These are phyloP conservation scores for Galemys pyrenaicus DNA, from an alignment of 2,113 vertebrate species.

Conservation along the genomic window DNA sequence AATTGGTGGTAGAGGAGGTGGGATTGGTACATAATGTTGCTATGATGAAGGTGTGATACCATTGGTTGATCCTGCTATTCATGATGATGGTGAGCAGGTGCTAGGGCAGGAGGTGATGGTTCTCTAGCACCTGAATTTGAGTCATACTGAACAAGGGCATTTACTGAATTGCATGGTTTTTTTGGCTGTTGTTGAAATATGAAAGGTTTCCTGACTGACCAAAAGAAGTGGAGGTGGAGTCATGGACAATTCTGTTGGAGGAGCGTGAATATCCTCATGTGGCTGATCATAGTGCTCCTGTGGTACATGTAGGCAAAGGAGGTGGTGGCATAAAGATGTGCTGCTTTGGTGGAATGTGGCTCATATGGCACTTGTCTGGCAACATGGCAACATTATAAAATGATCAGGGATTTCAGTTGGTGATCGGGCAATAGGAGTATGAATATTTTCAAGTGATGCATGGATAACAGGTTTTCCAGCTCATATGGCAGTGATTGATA, in stretches of 20 bases:
- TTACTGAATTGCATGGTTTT: conserved; percentile 98
- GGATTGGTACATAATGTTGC: conserved; percentile 97
- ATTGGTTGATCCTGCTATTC: conserved; percentile 96
- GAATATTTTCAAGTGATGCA: conserved; percentile 89
- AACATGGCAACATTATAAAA: conserved; percentile 95
- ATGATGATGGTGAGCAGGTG: conserved; percentile 88
- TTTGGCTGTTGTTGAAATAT: conserved; percentile 92
- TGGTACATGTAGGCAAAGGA: conserved; percentile 90
- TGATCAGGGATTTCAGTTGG: conserved; percentile 92
- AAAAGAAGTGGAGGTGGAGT: conserved; percentile 89
- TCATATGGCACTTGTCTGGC: conserved; percentile 90
- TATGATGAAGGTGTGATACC: conserved; percentile 95
- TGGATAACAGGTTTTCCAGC: conserved; percentile 92
- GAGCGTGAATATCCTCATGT: conserved; percentile 92
- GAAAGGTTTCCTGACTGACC: conserved; percentile 95
- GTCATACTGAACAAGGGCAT: conserved; percentile 98
- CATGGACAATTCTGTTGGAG: conserved; percentile 87
- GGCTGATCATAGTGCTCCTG: conserved; percentile 96
- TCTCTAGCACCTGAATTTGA: conserved; percentile 91
- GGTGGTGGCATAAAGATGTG: conserved; percentile 93
- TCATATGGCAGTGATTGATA: conserved; percentile 98
- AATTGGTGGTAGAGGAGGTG: conserved; percentile 95
- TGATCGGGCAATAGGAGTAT: conserved; percentile 88
- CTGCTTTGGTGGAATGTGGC: conserved; percentile 93
- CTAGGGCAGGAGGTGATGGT: conserved; percentile 87